phyloP scores from a whole-genome alignment of 2,888 invertebrate species.

The Hemicrepidius hirtus region DNA sequence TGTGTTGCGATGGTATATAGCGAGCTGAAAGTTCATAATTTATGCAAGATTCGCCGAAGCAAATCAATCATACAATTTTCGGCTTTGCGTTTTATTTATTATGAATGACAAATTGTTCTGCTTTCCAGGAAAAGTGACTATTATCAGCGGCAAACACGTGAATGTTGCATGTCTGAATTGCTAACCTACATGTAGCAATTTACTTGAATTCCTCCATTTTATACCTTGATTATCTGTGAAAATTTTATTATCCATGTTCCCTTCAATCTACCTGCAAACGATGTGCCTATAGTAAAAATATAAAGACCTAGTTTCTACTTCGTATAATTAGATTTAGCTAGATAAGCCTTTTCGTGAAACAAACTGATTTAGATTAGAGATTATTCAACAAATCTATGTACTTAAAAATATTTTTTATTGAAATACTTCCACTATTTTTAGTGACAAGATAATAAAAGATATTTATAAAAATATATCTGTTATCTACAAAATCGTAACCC shows the following conservation, averaged over 20 bases:
- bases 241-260: conserved; percentile 23
- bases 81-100: conserved; percentile 56
- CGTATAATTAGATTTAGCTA: too few relatives aligned
- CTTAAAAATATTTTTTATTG: not conserved
- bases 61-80: conserved; percentile 58
- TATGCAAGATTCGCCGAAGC: conserved; percentile 49
- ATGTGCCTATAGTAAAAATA: conserved; percentile 13
- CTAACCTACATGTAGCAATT: conserved; percentile 56
- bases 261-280: not conserved
- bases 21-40: conserved; percentile 42
- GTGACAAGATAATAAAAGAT: not conserved
- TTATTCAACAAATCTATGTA: too few relatives aligned
- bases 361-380: too few relatives aligned
- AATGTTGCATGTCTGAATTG: conserved; percentile 59
- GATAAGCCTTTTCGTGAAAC: too few relatives aligned
- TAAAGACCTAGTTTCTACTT: not conserved
- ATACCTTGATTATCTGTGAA: conserved; percentile 35
- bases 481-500: too few relatives aligned
- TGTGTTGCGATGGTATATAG: conserved; percentile 17
- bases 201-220: conserved; percentile 47
- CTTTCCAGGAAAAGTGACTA: conserved; percentile 54
- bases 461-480: too few relatives aligned
- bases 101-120: conserved; percentile 56
- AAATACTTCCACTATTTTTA: not conserved
- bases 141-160: conserved; percentile 52